Evolutionary conservation across 2,888 invertebrate genomes (phyloP), one percentile per base, ranked within the genome.

Genomic region (Tenthredo distinguenda): DNA sequence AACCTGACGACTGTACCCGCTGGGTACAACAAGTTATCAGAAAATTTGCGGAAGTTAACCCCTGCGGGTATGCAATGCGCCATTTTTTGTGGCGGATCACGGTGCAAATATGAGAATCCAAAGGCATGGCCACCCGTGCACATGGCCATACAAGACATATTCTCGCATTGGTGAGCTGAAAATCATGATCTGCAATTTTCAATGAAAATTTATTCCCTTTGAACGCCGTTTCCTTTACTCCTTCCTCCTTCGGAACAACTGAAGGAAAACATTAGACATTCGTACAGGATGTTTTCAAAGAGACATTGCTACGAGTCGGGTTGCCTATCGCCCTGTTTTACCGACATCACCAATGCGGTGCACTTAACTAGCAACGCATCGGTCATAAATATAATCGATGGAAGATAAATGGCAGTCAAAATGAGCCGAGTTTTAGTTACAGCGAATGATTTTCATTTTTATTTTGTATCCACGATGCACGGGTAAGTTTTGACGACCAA

Each of bases 71-170:
- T 97, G 85, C 96, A 97, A 91, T 98, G 98, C 91, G 96, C 96
- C 58, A 95, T 98, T 89, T 98, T 98, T 94, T 98, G 98, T 93
- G 97, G 98, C 0, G 98, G 98, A 0, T 94, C 95, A 58, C 95
- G 96, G 86, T 98, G 98, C 94, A 97, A 96, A 92, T 98, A 98
- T 93, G 97, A 97, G 92, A 95, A 94, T 88, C 95, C 96, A 0
- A 95, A 95, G 85, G 95, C 95, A 85, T 96, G 95, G 95, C 93
- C 95, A 87, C 93, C 94, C 72, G 93, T 95, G 83, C 94, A 96
- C 93, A 94, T 96, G 94, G 98, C 97, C 0, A 95, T 98, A 87
- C 96, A 96, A 88, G 98, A 97, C 71, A 94, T 98, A 47, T 98
- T 96, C 93, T 98, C 98, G 0, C 96, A 97, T 90, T 98, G 98